Percentiles rank a stretch among this genome's conserved stretches.
phyloP scores from a whole-genome alignment of 2,888 invertebrate genomes.

The Clunio marinus region DNA sequence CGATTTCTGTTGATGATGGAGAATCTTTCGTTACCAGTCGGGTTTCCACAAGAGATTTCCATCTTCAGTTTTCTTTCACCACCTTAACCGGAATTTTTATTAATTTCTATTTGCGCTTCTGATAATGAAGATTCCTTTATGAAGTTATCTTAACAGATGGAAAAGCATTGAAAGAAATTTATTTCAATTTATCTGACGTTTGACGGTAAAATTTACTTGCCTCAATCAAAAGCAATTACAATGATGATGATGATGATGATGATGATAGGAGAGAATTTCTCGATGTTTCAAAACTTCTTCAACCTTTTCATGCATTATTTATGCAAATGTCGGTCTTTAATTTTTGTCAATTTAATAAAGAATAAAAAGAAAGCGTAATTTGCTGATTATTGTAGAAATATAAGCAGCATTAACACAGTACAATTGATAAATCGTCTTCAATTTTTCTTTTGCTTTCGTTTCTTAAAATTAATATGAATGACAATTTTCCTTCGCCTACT shows the following conservation, averaged over 20 bases:
- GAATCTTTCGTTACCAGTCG: background rate
- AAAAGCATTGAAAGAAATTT: background rate
- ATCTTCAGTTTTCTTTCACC: background rate
- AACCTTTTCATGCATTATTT: too few relatives aligned
- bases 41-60: too few relatives aligned
- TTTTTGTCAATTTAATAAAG: background rate
- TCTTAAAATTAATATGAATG: conserved; percentile 1
- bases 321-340: too few relatives aligned
- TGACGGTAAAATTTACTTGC: background rate
- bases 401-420: background rate
- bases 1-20: too few relatives aligned
- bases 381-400: background rate
- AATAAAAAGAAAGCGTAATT: too few relatives aligned
- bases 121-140: background rate
- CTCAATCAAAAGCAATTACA: background rate
- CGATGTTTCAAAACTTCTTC: too few relatives aligned
- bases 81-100: background rate
- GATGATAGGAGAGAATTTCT: too few relatives aligned
- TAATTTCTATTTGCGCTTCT: background rate
- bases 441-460: too few relatives aligned
- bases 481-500: background rate
- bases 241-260: background rate
- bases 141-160: background rate
- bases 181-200: background rate
- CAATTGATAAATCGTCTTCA: conserved; percentile 32